Evolutionary conservation across 2,113 vertebrate species (phyloP).

Genomic region (Baryphthengus martii): DNA sequence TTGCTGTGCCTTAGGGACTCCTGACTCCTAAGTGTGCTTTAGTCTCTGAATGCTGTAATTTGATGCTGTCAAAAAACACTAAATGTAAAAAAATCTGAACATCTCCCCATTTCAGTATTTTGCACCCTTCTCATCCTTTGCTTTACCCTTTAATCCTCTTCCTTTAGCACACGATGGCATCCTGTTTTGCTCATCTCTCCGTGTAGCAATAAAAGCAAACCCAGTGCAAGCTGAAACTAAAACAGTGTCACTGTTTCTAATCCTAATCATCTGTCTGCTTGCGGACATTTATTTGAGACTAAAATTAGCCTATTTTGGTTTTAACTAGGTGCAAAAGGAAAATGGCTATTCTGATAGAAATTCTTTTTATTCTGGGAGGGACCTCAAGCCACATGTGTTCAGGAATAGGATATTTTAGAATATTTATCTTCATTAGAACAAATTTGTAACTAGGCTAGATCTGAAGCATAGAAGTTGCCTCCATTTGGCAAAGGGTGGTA

Average conservation of each 20-base stretch:
- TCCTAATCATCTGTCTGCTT: not conserved
- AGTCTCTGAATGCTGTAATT: not conserved
- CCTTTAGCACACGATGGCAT: not conserved
- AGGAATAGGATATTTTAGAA: not conserved
- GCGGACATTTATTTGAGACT: not conserved
- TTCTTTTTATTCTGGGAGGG: not conserved
- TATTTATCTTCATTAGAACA: not conserved
- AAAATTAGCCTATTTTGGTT: not conserved
- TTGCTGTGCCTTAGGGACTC: not conserved
- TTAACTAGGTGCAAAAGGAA: not conserved
- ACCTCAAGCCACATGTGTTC: rapidly evolving
- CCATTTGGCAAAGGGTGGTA: not conserved
- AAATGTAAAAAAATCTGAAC: not conserved
- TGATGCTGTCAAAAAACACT: not conserved
- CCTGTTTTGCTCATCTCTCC: not conserved
- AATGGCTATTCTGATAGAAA: not conserved
- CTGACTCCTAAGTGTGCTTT: not conserved
- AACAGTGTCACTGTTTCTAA: not conserved
- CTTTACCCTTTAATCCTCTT: not conserved
- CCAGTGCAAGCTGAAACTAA: not conserved
- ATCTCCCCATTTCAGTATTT: not conserved
- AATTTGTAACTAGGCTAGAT: not conserved
- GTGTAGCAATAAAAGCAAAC: not conserved
- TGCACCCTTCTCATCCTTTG: not conserved
- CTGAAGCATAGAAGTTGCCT: not conserved